These are phyloP conservation scores for Scarus forsteni DNA, from an alignment of 2,797 vertebrate genomes.

Conservation along the genomic window DNA sequence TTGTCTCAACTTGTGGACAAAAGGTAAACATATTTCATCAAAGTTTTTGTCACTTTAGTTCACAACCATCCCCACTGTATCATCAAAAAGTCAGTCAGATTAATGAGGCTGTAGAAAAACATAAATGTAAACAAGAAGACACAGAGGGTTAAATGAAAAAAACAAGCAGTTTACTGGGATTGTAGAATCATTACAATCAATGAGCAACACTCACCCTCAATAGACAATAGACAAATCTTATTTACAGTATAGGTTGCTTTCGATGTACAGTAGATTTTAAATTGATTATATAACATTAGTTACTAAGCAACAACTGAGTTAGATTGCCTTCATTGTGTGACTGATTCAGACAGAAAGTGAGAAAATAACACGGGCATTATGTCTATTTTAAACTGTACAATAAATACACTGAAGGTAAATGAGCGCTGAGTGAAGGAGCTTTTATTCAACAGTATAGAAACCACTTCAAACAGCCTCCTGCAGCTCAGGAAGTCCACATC, in stretches of 20 bases:
- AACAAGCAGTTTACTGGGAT: slow-evolving; percentile 82
- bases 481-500: slow-evolving; percentile 42
- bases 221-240: slow-evolving; percentile 78
- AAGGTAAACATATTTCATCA: too few relatives aligned
- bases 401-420: slow-evolving; percentile 17
- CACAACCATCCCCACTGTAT: too few relatives aligned
- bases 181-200: slow-evolving; percentile 81
- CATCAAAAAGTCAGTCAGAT: too few relatives aligned
- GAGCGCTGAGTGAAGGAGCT: neutral
- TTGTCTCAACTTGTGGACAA: too few relatives aligned
- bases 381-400: slow-evolving; percentile 42
- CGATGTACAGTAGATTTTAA: slow-evolving; percentile 80
- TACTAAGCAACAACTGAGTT: slow-evolving; percentile 83
- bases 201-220: slow-evolving; percentile 73
- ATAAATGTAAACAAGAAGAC: slow-evolving; percentile 15
- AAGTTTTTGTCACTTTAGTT: too few relatives aligned
- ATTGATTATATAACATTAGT: slow-evolving; percentile 71
- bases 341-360: slow-evolving; percentile 25
- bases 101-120: too few relatives aligned
- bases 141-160: slow-evolving; percentile 60
- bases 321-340: slow-evolving; percentile 37
- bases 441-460: neutral
- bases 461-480: slow-evolving; percentile 10
- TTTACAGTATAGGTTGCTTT: slow-evolving; percentile 81
- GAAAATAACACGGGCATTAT: slow-evolving; percentile 14